Conservation (phyloP, 2,888 invertebrate genomes). For the Sinelater perroti region DNA sequence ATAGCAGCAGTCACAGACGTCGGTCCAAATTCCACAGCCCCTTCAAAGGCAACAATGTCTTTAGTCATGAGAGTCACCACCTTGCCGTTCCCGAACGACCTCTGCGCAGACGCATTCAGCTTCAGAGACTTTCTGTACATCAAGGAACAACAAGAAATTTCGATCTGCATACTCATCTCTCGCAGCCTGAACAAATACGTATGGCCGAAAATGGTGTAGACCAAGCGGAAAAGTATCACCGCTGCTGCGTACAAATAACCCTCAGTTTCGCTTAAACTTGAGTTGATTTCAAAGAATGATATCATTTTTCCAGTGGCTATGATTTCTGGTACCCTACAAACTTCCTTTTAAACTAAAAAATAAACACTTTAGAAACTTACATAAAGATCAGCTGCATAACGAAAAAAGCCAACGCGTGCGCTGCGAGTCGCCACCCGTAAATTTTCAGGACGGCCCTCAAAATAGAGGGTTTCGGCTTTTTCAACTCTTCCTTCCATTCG, state of each 20-base stretch:
- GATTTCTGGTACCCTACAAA: slow-evolving; percentile 69
- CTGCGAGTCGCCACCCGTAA: slow-evolving; percentile 32
- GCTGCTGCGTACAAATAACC: slow-evolving; percentile 75
- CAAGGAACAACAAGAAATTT: slow-evolving; percentile 75
- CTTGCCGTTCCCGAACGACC: slow-evolving; percentile 78
- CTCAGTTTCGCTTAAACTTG: slow-evolving; percentile 61
- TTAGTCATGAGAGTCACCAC: slow-evolving; percentile 69
- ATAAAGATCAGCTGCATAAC: slow-evolving; percentile 32
- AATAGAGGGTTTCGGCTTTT: slow-evolving; percentile 25
- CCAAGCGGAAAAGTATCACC: slow-evolving; percentile 66
- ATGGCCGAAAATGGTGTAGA: slow-evolving; percentile 71
- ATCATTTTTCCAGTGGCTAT: slow-evolving; percentile 72
- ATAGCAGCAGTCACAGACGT: slow-evolving; percentile 82
- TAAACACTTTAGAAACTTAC: slow-evolving; percentile 28
- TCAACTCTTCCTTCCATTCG: slow-evolving; percentile 45
- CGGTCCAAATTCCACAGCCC: slow-evolving; percentile 80
- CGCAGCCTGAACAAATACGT: slow-evolving; percentile 77
- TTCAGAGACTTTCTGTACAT: slow-evolving; percentile 76
- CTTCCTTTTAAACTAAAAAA: no score
- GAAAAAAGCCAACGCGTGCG: slow-evolving; percentile 27
- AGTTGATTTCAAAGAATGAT: slow-evolving; percentile 69
- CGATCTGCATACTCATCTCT: slow-evolving; percentile 74
- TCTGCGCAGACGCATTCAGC: slow-evolving; percentile 81
- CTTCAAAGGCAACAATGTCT: slow-evolving; percentile 86
- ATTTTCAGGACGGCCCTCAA: slow-evolving; percentile 32